A percentile compares a stretch with the other conserved stretches of the same genome.
Conservation (phyloP, 1,140 invertebrate genomes). For the Magallana ariakensis region DNA sequence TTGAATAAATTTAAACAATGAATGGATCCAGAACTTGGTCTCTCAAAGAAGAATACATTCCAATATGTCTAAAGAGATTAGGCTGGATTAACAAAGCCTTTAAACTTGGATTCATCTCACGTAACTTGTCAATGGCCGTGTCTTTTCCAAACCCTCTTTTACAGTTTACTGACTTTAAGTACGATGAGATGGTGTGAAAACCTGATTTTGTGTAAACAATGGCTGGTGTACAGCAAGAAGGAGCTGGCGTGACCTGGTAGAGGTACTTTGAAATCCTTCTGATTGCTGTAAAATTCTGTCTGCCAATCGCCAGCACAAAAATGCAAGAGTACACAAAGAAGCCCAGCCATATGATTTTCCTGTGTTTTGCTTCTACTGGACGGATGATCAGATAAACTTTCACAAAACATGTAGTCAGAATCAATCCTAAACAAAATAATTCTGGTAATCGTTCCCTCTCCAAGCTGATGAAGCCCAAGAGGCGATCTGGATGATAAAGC, state of each 20-base stretch:
- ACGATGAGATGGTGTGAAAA: conserved; percentile 54
- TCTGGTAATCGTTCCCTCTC: conserved; percentile 68
- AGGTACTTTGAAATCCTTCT: conserved; percentile 64
- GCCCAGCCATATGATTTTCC: conserved; percentile 49
- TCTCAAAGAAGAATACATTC: conserved; percentile 69
- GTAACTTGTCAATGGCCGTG: conserved; percentile 66
- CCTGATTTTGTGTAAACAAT: conserved; percentile 67
- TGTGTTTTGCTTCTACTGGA: neutral
- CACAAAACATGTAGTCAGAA: conserved; percentile 57
- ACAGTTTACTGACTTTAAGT: conserved; percentile 60
- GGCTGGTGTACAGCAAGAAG: conserved; percentile 73
- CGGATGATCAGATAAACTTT: conserved; percentile 47
- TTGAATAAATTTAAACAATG: conserved; percentile 62
- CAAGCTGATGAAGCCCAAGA: conserved; percentile 67
- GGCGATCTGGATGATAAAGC: conserved; percentile 70
- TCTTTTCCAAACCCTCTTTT: conserved; percentile 66
- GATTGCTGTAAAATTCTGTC: conserved; percentile 65
- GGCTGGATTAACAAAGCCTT: conserved; percentile 64
- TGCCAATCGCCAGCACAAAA: conserved; percentile 63
- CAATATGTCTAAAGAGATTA: conserved; percentile 71
- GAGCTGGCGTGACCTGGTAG: conserved; percentile 66
- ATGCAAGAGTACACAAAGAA: conserved; percentile 61
- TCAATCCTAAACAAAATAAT: conserved; percentile 60
- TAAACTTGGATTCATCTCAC: conserved; percentile 42
- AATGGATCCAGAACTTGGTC: too few species aligned